phyloP scores from a whole-genome alignment of 2,797 vertebrate species.

The Borostomias antarcticus region DNA sequence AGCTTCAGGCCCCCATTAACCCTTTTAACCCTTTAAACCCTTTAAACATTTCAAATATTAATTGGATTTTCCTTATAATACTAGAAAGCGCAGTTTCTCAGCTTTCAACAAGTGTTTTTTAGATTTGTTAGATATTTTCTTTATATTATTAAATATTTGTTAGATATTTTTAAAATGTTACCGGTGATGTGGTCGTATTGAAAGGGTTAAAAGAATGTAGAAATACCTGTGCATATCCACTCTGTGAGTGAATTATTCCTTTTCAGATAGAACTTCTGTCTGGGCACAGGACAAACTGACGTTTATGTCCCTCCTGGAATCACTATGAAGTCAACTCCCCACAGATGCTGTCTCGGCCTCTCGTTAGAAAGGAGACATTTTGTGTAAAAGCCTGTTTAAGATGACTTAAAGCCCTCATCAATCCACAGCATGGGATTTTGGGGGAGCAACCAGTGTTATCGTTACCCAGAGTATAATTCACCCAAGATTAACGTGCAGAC shows the following conservation, averaged over 20 bases:
- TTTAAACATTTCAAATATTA: too few species aligned
- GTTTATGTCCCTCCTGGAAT: conserved; percentile 1
- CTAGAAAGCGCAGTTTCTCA: too few species aligned
- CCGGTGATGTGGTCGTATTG: too few species aligned
- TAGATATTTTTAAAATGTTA: too few species aligned
- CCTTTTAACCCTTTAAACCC: too few species aligned
- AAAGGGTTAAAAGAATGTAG: too few species aligned
- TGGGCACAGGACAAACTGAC: not conserved
- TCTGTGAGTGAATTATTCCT: not conserved
- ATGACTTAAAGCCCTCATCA: conserved; percentile 44
- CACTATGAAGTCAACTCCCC: conserved; percentile 31
- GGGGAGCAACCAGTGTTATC: conserved; percentile 22
- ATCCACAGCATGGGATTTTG: conserved; percentile 46
- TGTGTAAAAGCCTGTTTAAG: conserved; percentile 46
- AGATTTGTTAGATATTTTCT: too few species aligned
- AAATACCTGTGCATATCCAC: too few species aligned
- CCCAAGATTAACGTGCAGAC: conserved; percentile 29
- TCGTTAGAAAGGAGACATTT: conserved; percentile 45
- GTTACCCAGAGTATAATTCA: conserved; percentile 48
- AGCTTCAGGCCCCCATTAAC: too few species aligned
- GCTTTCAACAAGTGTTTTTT: too few species aligned
- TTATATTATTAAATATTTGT: too few species aligned
- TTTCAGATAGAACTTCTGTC: not conserved
- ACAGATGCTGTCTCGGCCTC: conserved; percentile 46
- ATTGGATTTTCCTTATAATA: too few species aligned